These are phyloP conservation scores for Platynereis dumerilii DNA, from an alignment of 2,888 invertebrate species.

Conservation along the genomic window DNA sequence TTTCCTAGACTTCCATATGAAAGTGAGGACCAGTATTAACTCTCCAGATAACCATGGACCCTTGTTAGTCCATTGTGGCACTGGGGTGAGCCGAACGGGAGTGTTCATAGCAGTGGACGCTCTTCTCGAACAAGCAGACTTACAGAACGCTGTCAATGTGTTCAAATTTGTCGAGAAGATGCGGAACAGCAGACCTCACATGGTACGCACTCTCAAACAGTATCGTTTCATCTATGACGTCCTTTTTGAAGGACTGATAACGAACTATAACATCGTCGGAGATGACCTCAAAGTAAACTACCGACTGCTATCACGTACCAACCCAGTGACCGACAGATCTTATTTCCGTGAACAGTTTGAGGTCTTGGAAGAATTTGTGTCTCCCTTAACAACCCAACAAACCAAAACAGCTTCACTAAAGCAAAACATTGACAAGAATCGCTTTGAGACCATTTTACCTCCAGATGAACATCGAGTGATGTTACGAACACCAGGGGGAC, in stretches of 20 bases:
- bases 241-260: constrained; percentile 57
- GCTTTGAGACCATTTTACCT: constrained; percentile 53
- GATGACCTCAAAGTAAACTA: constrained; percentile 50
- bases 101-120: constrained; percentile 60
- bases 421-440: constrained; percentile 51
- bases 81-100: constrained; percentile 59
- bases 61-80: constrained; percentile 61
- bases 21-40: constrained; percentile 28
- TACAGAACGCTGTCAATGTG: constrained; percentile 56
- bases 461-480: constrained; percentile 45
- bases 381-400: constrained; percentile 33
- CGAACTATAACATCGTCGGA: constrained; percentile 48
- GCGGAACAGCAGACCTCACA: constrained; percentile 51
- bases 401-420: constrained; percentile 45
- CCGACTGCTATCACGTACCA: constrained; percentile 34
- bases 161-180: constrained; percentile 50
- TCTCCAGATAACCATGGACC: constrained; percentile 38
- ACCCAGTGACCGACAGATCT: constrained; percentile 46
- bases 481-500: constrained; percentile 44
- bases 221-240: constrained; percentile 60
- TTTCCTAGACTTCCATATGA: constrained; percentile 52
- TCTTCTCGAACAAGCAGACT: constrained; percentile 55
- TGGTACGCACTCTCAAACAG: constrained; percentile 60
- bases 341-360: constrained; percentile 53
- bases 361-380: constrained; percentile 49